Evolutionary conservation across 1,140 invertebrate species (phyloP).

Genomic region (Papilio aristodemus): DNA sequence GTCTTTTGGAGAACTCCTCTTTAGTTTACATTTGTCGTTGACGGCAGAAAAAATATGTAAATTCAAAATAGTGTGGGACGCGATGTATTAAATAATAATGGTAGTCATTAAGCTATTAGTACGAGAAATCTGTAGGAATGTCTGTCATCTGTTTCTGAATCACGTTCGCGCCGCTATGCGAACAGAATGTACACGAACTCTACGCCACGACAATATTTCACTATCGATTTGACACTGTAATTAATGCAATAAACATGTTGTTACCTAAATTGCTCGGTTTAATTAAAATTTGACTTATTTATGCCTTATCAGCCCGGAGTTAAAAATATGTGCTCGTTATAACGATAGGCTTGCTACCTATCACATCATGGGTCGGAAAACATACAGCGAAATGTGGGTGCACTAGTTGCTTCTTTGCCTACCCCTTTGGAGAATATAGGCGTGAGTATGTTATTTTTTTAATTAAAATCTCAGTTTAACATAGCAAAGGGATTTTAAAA

Average conservation of each 20-base stretch:
- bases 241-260: constrained; percentile 27
- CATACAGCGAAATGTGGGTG: too few relatives aligned
- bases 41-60: constrained; percentile 7
- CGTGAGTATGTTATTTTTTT: too few relatives aligned
- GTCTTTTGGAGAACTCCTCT: neutral
- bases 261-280: constrained; percentile 5
- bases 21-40: neutral
- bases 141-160: constrained; percentile 34
- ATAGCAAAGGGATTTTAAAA: too few relatives aligned
- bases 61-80: neutral
- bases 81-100: neutral
- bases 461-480: too few relatives aligned
- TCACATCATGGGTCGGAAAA: too few relatives aligned
- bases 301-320: too few relatives aligned
- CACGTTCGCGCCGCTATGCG: constrained; percentile 22
- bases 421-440: too few relatives aligned
- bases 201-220: constrained; percentile 27
- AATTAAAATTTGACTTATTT: too few relatives aligned
- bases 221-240: constrained; percentile 30
- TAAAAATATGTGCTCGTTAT: too few relatives aligned
- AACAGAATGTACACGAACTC: constrained; percentile 30
- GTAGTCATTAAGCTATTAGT: constrained; percentile 24
- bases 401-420: too few relatives aligned
- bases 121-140: constrained; percentile 31
- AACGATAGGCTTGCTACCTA: too few relatives aligned